These are phyloP conservation scores for Plemyria rubiginata DNA, from an alignment of 2,888 invertebrate species.

Conservation along the genomic window DNA sequence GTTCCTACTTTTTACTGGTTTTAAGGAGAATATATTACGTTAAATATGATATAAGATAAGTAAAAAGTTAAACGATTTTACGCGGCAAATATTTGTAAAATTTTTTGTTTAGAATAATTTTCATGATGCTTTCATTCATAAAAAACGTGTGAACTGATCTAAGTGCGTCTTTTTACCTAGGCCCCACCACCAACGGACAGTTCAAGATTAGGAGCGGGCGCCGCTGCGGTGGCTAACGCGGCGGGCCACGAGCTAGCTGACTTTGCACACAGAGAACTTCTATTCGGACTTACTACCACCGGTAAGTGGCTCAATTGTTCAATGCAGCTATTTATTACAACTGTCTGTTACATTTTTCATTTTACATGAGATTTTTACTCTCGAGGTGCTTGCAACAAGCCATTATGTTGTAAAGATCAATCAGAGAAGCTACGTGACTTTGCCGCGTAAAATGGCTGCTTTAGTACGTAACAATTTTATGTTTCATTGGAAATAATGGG, in stretches of 20 bases:
- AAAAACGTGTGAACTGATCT: background rate
- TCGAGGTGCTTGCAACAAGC: constrained; percentile 1
- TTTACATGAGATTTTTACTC: background rate
- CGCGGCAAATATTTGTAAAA: too few relatives aligned
- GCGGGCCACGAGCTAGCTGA: constrained; percentile 93
- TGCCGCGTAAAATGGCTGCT: background rate
- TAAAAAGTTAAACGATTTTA: too few relatives aligned
- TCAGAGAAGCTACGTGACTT: constrained; percentile 4
- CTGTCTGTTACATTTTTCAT: background rate
- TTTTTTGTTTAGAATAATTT: too few relatives aligned
- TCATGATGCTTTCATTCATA: too few relatives aligned
- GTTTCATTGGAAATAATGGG: constrained; percentile 4
- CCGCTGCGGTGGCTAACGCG: constrained; percentile 87
- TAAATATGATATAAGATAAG: too few relatives aligned
- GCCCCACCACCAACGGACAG: constrained; percentile 84
- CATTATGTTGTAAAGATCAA: constrained; percentile 14
- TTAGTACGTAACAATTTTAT: background rate
- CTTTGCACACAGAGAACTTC: constrained; percentile 92
- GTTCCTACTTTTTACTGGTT: background rate
- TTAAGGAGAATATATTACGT: background rate
- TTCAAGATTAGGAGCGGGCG: constrained; percentile 79
- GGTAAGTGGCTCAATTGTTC: constrained; percentile 54
- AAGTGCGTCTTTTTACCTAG: constrained; percentile 51
- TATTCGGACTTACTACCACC: constrained; percentile 93
- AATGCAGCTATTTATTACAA: background rate